A percentile compares a stretch with the other conserved stretches of the same genome.
These are phyloP conservation scores for Amphipoea lucens DNA, from an alignment of 2,888 invertebrate genomes.

Conservation along the genomic window DNA sequence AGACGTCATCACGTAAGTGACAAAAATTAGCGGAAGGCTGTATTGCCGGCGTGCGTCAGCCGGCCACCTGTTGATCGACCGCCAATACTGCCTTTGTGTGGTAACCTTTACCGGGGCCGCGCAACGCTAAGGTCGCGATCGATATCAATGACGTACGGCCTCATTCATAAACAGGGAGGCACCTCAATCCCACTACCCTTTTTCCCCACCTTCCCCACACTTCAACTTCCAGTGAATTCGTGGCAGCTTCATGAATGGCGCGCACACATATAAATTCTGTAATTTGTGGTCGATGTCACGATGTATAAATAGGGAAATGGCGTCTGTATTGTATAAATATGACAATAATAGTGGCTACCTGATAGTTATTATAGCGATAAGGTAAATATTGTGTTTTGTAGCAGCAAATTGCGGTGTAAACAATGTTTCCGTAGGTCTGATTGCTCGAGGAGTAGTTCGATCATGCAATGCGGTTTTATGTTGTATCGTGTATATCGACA, in stretches of 20 bases:
- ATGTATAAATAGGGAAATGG: slow-evolving; percentile 56
- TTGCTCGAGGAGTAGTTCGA: slow-evolving; percentile 40
- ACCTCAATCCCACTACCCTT: slow-evolving; percentile 69
- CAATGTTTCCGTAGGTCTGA: slow-evolving; percentile 36
- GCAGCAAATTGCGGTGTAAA: slow-evolving; percentile 35
- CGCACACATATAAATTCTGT: slow-evolving; percentile 73
- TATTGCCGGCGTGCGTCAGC: slow-evolving; percentile 80
- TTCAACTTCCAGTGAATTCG: slow-evolving; percentile 71
- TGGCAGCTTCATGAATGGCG: slow-evolving; percentile 85
- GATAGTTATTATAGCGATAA: slow-evolving; percentile 52
- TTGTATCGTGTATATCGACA: slow-evolving; percentile 37
- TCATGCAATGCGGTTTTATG: slow-evolving; percentile 38
- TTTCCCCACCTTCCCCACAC: slow-evolving; percentile 71
- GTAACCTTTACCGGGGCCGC: slow-evolving; percentile 81
- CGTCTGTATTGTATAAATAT: slow-evolving; percentile 53
- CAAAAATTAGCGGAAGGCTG: slow-evolving; percentile 76
- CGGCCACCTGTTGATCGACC: slow-evolving; percentile 85
- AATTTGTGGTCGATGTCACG: slow-evolving; percentile 63
- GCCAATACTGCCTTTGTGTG: slow-evolving; percentile 84
- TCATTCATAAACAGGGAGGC: slow-evolving; percentile 88
- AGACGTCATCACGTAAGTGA: slow-evolving; percentile 80
- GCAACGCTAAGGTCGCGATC: slow-evolving; percentile 75
- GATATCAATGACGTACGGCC: slow-evolving; percentile 88
- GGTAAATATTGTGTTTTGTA: slow-evolving; percentile 49
- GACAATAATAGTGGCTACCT: slow-evolving; percentile 42